A percentile compares a stretch with the other conserved stretches of the same genome.
Conservation (phyloP, 2,113 vertebrate species). For the Puma concolor region DNA sequence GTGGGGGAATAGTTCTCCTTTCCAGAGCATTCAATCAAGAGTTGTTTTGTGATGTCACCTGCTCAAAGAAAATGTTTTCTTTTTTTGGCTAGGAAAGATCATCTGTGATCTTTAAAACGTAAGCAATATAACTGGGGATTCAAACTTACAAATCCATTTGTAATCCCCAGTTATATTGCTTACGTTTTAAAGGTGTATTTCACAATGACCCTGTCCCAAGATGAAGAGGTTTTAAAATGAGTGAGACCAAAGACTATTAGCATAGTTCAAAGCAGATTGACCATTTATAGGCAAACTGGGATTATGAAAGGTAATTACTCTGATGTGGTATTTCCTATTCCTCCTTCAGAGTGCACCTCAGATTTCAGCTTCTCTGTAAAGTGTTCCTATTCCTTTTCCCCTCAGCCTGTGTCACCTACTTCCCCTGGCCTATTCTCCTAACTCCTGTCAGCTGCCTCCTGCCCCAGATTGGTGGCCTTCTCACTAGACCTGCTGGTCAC, state of each 20-base stretch:
- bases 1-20: background rate
- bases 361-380: constrained; percentile 1
- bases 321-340: background rate
- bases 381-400: background rate
- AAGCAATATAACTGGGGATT: no score
- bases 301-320: background rate
- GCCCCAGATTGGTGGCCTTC: background rate
- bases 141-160: no score
- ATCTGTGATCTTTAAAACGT: background rate
- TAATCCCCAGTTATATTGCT: background rate
- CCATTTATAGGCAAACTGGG: background rate
- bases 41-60: background rate
- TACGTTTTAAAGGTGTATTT: constrained; percentile 23
- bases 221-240: constrained; percentile 11
- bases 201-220: background rate
- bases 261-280: background rate
- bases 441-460: background rate
- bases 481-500: background rate
- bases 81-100: background rate
- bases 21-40: background rate
- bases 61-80: constrained; percentile 1
- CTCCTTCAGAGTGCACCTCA: background rate
- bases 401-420: background rate
- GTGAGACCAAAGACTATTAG: background rate
- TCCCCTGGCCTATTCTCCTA: background rate